These are phyloP conservation scores for Sminthurinus aureus DNA, from an alignment of 2,888 invertebrate species.

Conservation along the genomic window DNA sequence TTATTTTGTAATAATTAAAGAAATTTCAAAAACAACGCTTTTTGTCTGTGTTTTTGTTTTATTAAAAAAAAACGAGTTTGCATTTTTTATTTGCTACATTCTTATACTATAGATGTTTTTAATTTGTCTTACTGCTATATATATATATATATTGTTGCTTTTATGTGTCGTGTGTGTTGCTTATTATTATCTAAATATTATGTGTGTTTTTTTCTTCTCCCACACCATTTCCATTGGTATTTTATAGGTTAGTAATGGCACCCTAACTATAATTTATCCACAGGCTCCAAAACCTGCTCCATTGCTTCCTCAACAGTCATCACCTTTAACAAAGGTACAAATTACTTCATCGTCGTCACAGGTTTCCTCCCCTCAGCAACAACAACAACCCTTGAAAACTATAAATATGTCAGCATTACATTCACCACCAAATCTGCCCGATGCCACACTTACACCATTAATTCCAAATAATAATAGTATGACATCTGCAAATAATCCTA, in stretches of 20 bases:
- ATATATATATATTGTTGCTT: not conserved
- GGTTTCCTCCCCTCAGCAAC: conserved; percentile 35
- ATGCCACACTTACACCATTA: conserved; percentile 58
- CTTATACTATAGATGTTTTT: too few relatives aligned
- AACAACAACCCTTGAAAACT: conserved; percentile 54
- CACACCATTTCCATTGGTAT: too few relatives aligned
- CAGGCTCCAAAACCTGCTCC: conserved; percentile 41
- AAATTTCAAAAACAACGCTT: too few relatives aligned
- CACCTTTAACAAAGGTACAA: conserved; percentile 44
- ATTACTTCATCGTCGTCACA: conserved; percentile 44
- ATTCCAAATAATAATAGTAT: conserved; percentile 52
- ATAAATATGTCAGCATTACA: conserved; percentile 58
- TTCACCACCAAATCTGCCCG: conserved; percentile 55
- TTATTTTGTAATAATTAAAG: too few relatives aligned
- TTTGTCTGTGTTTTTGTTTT: not conserved
- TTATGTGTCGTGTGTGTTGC: not conserved
- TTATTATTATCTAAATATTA: conserved; percentile 16
- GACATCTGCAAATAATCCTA: conserved; percentile 20
- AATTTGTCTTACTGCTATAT: not conserved
- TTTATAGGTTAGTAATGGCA: conserved; percentile 39
- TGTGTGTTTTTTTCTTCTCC: conserved; percentile 3
- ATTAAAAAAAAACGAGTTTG: too few relatives aligned
- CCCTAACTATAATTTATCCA: conserved; percentile 38
- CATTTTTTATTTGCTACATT: too few relatives aligned
- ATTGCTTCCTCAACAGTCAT: conserved; percentile 38